Evolutionary conservation across 2,113 vertebrate species (phyloP).

Genomic region (Agelaius tricolor): DNA sequence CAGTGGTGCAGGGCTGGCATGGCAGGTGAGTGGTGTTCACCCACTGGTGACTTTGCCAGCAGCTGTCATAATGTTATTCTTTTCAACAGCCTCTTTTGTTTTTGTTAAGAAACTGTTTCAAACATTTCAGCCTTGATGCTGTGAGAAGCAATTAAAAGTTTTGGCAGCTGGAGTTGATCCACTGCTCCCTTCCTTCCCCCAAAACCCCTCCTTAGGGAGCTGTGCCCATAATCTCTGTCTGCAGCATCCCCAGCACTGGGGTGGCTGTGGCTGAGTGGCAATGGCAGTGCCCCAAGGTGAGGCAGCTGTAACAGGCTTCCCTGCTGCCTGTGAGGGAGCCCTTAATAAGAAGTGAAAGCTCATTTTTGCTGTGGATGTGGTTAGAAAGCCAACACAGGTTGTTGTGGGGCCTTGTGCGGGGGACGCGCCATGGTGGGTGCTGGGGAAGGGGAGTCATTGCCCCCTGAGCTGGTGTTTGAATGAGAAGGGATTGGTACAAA

Average conservation of each 20-base stretch:
- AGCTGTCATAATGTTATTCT: conserved; percentile 72
- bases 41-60: conserved; percentile 44
- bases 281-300: not conserved
- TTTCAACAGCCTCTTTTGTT: conserved; percentile 51
- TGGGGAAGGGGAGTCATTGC: not conserved
- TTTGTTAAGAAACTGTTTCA: conserved; percentile 48
- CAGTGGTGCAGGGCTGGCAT: not conserved
- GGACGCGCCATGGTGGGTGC: accelerated
- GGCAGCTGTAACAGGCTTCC: conserved; percentile 2
- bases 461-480: not conserved
- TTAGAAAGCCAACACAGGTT: not conserved
- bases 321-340: not conserved
- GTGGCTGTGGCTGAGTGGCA: not conserved
- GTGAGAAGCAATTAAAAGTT: conserved; percentile 51
- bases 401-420: not conserved
- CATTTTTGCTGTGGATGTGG: not conserved
- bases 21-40: not conserved
- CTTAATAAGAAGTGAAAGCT: not conserved
- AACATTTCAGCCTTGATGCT: conserved; percentile 49
- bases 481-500: not conserved
- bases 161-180: conserved; percentile 48
- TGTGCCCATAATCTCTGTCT: not conserved
- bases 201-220: not conserved
- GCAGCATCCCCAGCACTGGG: accelerated
- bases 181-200: not conserved